Base-by-base conservation (phyloP, 2,797 vertebrate genomes). In the Acomys russatus region DNA sequence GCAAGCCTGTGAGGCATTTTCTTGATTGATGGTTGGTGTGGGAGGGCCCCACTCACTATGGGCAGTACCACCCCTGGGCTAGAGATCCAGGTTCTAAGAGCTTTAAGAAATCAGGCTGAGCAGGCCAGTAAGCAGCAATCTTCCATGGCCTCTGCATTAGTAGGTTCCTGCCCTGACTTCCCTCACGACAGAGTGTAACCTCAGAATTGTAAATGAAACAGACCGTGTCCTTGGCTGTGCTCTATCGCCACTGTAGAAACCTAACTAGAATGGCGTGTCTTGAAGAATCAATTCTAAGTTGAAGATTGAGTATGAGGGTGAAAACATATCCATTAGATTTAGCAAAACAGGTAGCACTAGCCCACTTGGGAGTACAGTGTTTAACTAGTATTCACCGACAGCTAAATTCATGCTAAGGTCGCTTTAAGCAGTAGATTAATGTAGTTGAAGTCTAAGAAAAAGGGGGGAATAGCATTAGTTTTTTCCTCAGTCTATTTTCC, bases 401-500 rank as follows among this genome's bases (percentile, higher is more conserved):
- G 33, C 44, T 86, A 64, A 56, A 80, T 84, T 89, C 76, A 84
- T 87, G 28, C 33, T 77, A 77, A 49, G 25, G 64, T 79, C 73
- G 4, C 92, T 76, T 86, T 30, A 91, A 54, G n/a, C 20, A 88
- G 44, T 59, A 23, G n/a, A 44, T 28, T 74, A 56, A 85, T 84
- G 30, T 1, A 59, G n/a, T 87, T 92, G 70, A 85, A 80, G 11
- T 80, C 83, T 89, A 63, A 85, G 22, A 84, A 88, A 88, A 74
- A 51, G 9, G 76, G 74, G 25, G 15, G 68, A 56, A 28, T 18
- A 20, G 86, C 63, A 61, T 64, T 92, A 10, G 9, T 78, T 91
- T 22, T 64, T 30, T 54, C 77, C 66, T 96, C 35, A 59, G 0
- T 68, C 80, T 90, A 0, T 61, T 74, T 63, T 35, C 38, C 68